A percentile compares a stretch with the other conserved stretches of the same genome.
Evolutionary conservation across 2,888 invertebrate species (phyloP).

Genomic region (Tuberolachnus salignus): DNA sequence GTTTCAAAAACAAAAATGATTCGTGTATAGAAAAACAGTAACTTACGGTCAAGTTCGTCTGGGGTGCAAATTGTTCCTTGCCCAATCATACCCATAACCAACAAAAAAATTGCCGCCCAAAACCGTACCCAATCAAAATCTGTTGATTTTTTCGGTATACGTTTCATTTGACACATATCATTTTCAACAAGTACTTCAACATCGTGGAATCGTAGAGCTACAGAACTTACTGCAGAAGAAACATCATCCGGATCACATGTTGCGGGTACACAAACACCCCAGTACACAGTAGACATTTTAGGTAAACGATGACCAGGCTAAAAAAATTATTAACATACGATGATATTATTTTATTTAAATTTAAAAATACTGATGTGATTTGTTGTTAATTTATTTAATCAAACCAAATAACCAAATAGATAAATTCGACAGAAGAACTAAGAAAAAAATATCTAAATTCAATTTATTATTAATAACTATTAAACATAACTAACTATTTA

Average conservation of each 20-base stretch:
- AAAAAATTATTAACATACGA: slow-evolving; percentile 58
- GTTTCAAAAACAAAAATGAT: too few relatives aligned
- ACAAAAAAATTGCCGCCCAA: not conserved
- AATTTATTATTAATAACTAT: too few relatives aligned
- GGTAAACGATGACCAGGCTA: slow-evolving; percentile 76
- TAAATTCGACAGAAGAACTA: too few relatives aligned
- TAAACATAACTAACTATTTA: too few relatives aligned
- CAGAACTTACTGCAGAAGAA: slow-evolving; percentile 18
- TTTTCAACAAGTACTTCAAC: slow-evolving; percentile 56
- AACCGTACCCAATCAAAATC: slow-evolving; percentile 19
- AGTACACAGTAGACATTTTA: slow-evolving; percentile 70
- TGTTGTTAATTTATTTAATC: too few relatives aligned
- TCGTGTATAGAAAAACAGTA: too few relatives aligned
- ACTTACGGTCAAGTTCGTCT: slow-evolving; percentile 36
- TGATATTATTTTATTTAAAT: too few relatives aligned
- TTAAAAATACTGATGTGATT: too few relatives aligned
- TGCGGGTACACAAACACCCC: slow-evolving; percentile 72
- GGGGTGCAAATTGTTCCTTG: slow-evolving; percentile 7
- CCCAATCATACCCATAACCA: not conserved
- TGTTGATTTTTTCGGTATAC: not conserved
- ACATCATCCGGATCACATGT: slow-evolving; percentile 67
- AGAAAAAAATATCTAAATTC: too few relatives aligned
- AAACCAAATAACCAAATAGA: too few relatives aligned
- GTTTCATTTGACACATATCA: slow-evolving; percentile 55
- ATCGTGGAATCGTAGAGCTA: slow-evolving; percentile 20